Evolutionary conservation across 2,797 vertebrate genomes (phyloP), one percentile per base, ranked within the genome.

Genomic region (Setipinna tenuifilis): DNA sequence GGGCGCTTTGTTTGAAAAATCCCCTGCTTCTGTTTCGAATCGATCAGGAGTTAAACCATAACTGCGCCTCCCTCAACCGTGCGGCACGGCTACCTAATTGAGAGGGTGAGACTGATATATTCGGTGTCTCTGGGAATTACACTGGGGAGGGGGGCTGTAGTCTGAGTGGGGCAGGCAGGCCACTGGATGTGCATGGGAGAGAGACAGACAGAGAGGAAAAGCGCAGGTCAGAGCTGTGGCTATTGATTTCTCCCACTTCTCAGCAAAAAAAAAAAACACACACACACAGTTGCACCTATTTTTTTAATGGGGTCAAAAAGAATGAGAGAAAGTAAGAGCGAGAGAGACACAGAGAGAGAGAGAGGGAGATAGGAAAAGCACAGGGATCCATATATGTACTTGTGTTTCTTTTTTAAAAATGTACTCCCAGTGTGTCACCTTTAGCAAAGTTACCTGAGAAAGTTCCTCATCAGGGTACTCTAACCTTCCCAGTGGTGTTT

Each of bases 291-390:
- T 44, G 61, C 80, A 82, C 46, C 59, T 86, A 50, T 86, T 25
- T n/a, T 75, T 81, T 65, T 83, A 89, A 89, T 84, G 59, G 86
- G 82, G 82, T 85, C 78, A 83, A 65, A 61, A 35, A 85, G 59
- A 65, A 54, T 10, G 41, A 57, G 12, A 23, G 23, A 17, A 82
- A 58, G 44, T 75, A 31, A 31, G 19, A 59, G 58, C 2, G 58
- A 19, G 50, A 54, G 50, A 0, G 19, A 61, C 21, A 65, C 1
- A 28, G 9, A 25, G 61, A 10, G 0, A 65, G 61, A 65, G n/a
- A 23, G 46, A 85, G 62, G 21, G 61, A 28, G 35, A 41, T 2
- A 41, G 2, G 35, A 41, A 5, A 2, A 44, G 17, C 61, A 80
- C 65, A 35, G 23, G 48, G 58, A 85, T 82, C 10, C 21, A n/a